Conservation (phyloP, 2,888 invertebrate genomes). For the Blastobasis lacticolella region DNA sequence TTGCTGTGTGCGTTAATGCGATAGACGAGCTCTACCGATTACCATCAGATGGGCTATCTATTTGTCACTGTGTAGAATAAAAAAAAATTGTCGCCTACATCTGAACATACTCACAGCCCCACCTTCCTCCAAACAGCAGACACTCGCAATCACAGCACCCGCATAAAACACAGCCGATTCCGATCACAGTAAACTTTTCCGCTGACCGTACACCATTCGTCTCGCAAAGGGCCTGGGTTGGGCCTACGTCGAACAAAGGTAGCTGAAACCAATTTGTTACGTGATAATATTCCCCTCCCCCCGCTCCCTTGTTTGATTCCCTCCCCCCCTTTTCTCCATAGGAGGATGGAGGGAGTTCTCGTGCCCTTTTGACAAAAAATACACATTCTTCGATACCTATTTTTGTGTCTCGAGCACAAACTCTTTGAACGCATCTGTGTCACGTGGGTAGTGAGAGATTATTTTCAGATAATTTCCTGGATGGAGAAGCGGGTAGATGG, state of each 20-base stretch:
- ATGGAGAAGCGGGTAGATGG: too few species aligned
- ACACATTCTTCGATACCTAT: constrained; percentile 8
- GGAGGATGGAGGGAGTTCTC: constrained; percentile 47
- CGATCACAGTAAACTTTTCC: constrained; percentile 14
- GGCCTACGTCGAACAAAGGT: constrained; percentile 60
- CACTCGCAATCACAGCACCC: neutral
- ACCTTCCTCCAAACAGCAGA: too few species aligned
- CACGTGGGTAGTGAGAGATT: too few species aligned
- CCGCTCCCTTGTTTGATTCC: constrained; percentile 11
- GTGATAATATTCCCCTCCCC: constrained; percentile 64
- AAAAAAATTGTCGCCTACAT: too few species aligned
- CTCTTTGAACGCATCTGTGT: too few species aligned
- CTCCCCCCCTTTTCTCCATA: constrained; percentile 19
- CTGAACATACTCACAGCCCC: too few species aligned
- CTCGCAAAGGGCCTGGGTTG: constrained; percentile 42
- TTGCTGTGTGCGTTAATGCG: too few species aligned
- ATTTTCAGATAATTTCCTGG: too few species aligned
- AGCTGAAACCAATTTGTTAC: constrained; percentile 73
- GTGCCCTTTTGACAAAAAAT: constrained; percentile 32
- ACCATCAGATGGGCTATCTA: too few species aligned
- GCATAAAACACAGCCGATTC: neutral
- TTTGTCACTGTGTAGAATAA: too few species aligned
- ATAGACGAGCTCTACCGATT: too few species aligned
- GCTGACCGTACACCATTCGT: constrained; percentile 47
- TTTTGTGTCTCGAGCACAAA: constrained; percentile 7